phyloP scores from a whole-genome alignment of 2,888 invertebrate genomes.

The Siphonodentalium dalli region DNA sequence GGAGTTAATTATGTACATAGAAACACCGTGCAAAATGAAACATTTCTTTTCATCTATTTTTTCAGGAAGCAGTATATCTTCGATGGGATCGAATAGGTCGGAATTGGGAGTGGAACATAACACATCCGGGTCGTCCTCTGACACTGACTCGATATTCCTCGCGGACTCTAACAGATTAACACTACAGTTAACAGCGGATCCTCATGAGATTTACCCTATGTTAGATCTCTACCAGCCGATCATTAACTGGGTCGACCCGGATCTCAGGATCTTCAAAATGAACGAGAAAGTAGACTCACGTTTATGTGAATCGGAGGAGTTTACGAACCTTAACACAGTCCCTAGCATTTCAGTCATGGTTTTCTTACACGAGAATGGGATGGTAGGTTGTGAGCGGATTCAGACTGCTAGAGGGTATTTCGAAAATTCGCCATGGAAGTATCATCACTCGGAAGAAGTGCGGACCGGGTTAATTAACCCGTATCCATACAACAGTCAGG shows the following conservation, averaged over 20 bases:
- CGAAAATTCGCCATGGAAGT: slow-evolving; percentile 48
- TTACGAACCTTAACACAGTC: neutral
- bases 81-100: slow-evolving; percentile 39
- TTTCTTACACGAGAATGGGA: slow-evolving; percentile 46
- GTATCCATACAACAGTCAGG: slow-evolving; percentile 48
- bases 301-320: neutral
- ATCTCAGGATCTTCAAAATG: slow-evolving; percentile 43
- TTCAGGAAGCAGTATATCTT: slow-evolving; percentile 42
- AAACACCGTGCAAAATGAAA: no score
- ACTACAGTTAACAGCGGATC: slow-evolving; percentile 41
- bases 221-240: slow-evolving; percentile 46
- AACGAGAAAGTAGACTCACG: slow-evolving; percentile 35
- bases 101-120: slow-evolving; percentile 40
- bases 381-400: slow-evolving; percentile 40
- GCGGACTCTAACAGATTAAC: slow-evolving; percentile 42
- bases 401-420: slow-evolving; percentile 41
- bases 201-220: slow-evolving; percentile 39
- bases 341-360: slow-evolving; percentile 46
- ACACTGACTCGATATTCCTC: slow-evolving; percentile 37
- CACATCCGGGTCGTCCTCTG: slow-evolving; percentile 39
- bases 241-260: slow-evolving; percentile 44
- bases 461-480: slow-evolving; percentile 40
- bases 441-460: slow-evolving; percentile 53
- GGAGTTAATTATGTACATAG: no score
- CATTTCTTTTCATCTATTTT: no score